Evolutionary conservation across 2,113 vertebrate genomes (phyloP).

Genomic region (Bos taurus): DNA sequence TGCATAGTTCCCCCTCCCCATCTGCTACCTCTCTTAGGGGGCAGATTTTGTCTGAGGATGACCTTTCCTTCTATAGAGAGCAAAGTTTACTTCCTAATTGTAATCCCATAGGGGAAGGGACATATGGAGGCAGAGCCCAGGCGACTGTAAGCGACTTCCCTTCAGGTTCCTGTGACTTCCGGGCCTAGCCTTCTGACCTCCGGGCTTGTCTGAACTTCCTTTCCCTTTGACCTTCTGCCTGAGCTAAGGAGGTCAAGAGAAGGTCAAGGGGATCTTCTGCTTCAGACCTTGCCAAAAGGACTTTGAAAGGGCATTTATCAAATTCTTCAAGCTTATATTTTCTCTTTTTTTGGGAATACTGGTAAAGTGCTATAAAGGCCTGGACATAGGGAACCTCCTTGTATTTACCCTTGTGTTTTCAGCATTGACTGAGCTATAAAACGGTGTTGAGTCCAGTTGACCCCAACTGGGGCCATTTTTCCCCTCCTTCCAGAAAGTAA

Average conservation of each 20-base stretch:
- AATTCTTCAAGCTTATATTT: neutral
- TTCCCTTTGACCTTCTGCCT: neutral
- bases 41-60: neutral
- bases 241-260: neutral
- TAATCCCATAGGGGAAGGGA: neutral
- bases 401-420: neutral
- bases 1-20: neutral
- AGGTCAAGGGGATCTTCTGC: neutral
- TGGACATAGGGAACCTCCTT: neutral
- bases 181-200: neutral
- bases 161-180: neutral
- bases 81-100: neutral
- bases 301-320: neutral
- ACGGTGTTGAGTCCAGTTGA: fast-evolving
- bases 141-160: fast-evolving
- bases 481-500: neutral
- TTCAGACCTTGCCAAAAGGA: neutral
- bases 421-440: neutral
- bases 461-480: neutral
- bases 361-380: neutral
- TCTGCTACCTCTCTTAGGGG: neutral
- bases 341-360: neutral
- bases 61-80: neutral
- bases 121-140: neutral
- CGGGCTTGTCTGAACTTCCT: neutral